Evolutionary conservation across 2,113 vertebrate species (phyloP), one percentile per base, ranked within the genome.

Genomic region (Glaucomys volans): DNA sequence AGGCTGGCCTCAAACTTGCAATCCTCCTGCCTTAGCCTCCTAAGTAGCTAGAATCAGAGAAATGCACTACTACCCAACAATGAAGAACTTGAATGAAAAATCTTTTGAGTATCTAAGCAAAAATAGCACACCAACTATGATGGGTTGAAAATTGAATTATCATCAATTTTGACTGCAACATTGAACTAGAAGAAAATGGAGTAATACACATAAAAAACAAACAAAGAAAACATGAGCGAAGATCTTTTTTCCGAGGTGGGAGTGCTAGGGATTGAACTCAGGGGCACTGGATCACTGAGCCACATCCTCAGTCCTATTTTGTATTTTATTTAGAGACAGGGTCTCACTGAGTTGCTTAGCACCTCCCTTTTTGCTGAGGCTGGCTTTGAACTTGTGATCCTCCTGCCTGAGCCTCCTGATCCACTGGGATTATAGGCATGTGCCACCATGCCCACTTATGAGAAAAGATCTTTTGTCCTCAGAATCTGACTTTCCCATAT

Each of bases 131-230:
- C n/a, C 54, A 50, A 66, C 83, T 81, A 10, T 62, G 77, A 69
- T 12, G 32, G 82, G 24, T n/a, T 80, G 59, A 93, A 88, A 91
- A 64, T 5, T 75, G 75, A 37, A 86, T 87, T 52, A 82, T 75
- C 3, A 3, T 79, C 67, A 89, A 30, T 18, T 94, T 95, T 88
- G 14, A 75, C 16, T 57, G 32, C 12, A 42, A 20, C 40, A 50
- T 20, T 89, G 17, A 87, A 75, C n/a, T 86, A 96, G 26, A 28
- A 82, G n/a, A 57, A 95, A 81, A 80, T 5, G 24, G 44, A 97
- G 42, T 75, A 54, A 42, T 32, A 54, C 74, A 82, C 14, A 90
- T 82, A 87, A 59, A 30, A 66, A 52, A 54, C 59, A 85, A 91
- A 72, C 77, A 82, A 77, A 87, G 79, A 93, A 94, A 91, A 32